A percentile compares a stretch with the other conserved stretches of the same genome.
phyloP scores from a whole-genome alignment of 2,888 invertebrate genomes.

The Cataglyphis rosenhaueri region DNA sequence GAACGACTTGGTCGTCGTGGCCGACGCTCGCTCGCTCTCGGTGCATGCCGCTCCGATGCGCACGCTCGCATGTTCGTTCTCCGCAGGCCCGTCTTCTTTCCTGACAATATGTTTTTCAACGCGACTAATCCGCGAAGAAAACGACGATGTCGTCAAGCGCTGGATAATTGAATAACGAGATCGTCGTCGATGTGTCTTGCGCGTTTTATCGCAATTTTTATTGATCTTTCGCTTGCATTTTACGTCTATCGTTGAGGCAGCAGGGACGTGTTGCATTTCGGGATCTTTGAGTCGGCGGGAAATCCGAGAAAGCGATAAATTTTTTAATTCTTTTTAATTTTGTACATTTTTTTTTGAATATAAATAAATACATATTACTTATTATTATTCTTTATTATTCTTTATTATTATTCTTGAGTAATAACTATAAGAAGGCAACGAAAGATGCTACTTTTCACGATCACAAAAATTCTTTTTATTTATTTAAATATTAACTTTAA shows the following conservation, averaged over 20 bases:
- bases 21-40: slow-evolving; percentile 10
- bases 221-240: slow-evolving; percentile 12
- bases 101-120: not conserved
- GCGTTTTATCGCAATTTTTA: slow-evolving; percentile 6
- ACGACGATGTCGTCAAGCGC: not conserved
- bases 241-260: not conserved
- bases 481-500: too few species aligned
- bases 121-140: slow-evolving; percentile 7
- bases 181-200: not conserved
- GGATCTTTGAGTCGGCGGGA: not conserved
- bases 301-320: not conserved
- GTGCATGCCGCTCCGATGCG: slow-evolving; percentile 26
- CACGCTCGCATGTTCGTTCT: not conserved
- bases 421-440: not conserved
- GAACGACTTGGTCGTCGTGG: slow-evolving; percentile 27
- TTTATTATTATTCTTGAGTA: not conserved
- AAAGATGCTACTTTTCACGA: not conserved
- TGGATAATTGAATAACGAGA: not conserved
- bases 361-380: not conserved
- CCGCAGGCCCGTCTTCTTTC: not conserved
- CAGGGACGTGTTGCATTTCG: not conserved
- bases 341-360: not conserved
- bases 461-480: not conserved
- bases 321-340: not conserved
- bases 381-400: not conserved